phyloP scores from a whole-genome alignment of 2,888 invertebrate species.

The Sminthurides aquaticus region DNA sequence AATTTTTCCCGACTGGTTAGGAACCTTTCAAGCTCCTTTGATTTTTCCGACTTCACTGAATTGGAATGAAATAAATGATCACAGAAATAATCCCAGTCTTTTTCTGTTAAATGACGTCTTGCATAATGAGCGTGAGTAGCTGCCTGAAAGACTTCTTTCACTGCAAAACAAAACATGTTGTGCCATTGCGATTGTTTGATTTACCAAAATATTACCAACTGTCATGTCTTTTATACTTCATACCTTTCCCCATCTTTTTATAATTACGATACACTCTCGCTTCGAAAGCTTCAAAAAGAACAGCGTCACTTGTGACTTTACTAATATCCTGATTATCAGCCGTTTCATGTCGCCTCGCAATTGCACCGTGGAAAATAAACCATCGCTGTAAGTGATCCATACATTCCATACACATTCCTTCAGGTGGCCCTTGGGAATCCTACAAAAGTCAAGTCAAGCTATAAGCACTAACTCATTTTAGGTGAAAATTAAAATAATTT shows the following conservation, averaged over 20 bases:
- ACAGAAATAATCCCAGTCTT: slow-evolving; percentile 42
- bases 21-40: slow-evolving; percentile 36
- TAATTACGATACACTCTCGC: slow-evolving; percentile 37
- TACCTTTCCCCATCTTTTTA: slow-evolving; percentile 34
- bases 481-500: no score
- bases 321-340: slow-evolving; percentile 20
- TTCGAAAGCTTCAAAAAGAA: slow-evolving; percentile 28
- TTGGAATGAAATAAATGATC: slow-evolving; percentile 40
- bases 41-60: slow-evolving; percentile 35
- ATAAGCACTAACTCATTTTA: no score
- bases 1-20: slow-evolving; percentile 37
- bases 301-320: slow-evolving; percentile 26
- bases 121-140: slow-evolving; percentile 36
- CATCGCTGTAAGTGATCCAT: slow-evolving; percentile 39
- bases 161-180: slow-evolving; percentile 12
- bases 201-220: neutral
- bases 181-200: neutral
- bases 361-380: slow-evolving; percentile 34
- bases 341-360: slow-evolving; percentile 30
- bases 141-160: slow-evolving; percentile 37
- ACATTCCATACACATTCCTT: slow-evolving; percentile 36
- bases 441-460: no score
- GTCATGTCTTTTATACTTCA: neutral
- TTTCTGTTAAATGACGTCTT: slow-evolving; percentile 33
- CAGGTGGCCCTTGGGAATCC: neutral